Evolutionary conservation across 2,797 vertebrate genomes (phyloP), one percentile per base, ranked within the genome.

Genomic region (Pyrocephalus nanus): DNA sequence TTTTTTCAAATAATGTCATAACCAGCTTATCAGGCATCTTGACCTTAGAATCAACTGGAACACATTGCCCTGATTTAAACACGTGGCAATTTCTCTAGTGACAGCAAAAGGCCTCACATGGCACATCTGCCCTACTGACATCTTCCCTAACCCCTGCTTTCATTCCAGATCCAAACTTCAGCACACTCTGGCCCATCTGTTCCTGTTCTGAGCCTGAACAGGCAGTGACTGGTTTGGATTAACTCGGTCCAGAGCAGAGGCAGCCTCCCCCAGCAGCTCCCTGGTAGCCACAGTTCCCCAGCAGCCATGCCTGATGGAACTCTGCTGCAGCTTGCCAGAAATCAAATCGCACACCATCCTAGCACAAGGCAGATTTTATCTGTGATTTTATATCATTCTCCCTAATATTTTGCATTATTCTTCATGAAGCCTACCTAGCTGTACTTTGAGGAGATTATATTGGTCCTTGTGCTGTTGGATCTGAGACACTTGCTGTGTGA

Each of bases 391-490:
- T 5, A 21, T 20, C 23, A 27, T 20, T 30, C 54, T n/a, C 50
- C 32, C 29, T 42, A 13, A 19, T 20, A 29, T 29, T 36, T 34
- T 4, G 6, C 6, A 21, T 19, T 20, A 30, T 32, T 25, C 54
- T 38, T 42, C 32, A 23, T 13, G 34, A 60, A 66, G 54, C 93
- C 51, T 97, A 99, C 99, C 99, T 93, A 99, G 96, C 94, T 99
- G 99, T 12, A 99, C 97, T 98, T 99, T 99, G 76, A 99, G 99
- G 94, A 99, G 98, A 97, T 99, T 99, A 94, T 99, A 99, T 64
- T 99, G 99, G 97, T 99, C 99, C 95, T 99, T 99, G 93, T 99
- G 99, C 96, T 99, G 99, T 75, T 99, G 99, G 96, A 99, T 99
- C 98, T 99, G 99, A 6, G 98, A 98, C 26, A 98, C 95, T 93